These are phyloP conservation scores for Cryptomyrus ogoouensis DNA, from an alignment of 2,113 vertebrate species.

Conservation along the genomic window DNA sequence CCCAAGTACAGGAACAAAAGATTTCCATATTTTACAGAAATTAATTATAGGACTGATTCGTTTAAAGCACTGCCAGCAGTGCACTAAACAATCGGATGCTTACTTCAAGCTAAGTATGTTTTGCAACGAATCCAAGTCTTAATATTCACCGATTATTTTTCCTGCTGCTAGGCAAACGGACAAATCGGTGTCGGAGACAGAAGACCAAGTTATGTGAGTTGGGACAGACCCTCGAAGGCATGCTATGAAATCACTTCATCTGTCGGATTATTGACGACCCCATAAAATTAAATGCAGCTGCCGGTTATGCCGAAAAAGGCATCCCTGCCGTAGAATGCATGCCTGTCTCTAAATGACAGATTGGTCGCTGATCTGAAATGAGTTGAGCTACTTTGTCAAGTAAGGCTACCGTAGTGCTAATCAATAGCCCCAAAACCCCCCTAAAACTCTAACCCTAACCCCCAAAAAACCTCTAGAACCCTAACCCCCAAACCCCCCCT, in stretches of 20 bases:
- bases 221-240: not conserved
- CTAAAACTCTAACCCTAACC: too few species aligned
- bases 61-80: not conserved
- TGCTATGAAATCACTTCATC: not conserved
- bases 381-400: too few species aligned
- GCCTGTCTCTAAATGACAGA: too few species aligned
- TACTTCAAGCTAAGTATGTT: not conserved
- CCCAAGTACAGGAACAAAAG: not conserved
- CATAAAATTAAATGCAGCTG: not conserved
- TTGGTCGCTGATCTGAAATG: too few species aligned
- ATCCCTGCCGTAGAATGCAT: too few species aligned
- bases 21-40: not conserved
- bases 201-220: not conserved
- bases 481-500: too few species aligned
- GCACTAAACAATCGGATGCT: not conserved
- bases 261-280: not conserved
- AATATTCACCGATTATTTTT: not conserved
- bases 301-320: not conserved
- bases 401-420: too few species aligned
- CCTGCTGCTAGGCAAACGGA: not conserved
- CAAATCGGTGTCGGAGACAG: not conserved
- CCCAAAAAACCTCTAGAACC: too few species aligned
- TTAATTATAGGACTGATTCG: not conserved
- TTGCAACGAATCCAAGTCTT: not conserved
- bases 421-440: too few species aligned